Evolutionary conservation across 2,888 invertebrate species (phyloP), one percentile per base, ranked within the genome.

Genomic region (Scaptomyza parva): DNA sequence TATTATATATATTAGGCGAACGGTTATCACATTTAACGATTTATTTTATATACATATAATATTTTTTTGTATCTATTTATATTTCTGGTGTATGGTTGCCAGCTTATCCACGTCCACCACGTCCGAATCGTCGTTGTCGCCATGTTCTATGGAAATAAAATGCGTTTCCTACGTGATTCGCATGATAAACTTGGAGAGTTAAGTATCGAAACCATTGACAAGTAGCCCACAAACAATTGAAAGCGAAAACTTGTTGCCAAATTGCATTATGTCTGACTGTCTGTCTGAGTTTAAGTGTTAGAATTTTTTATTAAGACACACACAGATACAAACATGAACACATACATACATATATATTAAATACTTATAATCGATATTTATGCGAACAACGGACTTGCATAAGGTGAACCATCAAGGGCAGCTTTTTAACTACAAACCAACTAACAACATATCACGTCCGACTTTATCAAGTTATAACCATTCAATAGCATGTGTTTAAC

Each of bases 141-240:
- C 86, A 84, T 87, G 80, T 83, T 88, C 83, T 80, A 80, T 88
- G 86, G 64, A 84, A 84, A 76, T 86, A 76, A 86, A 86, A 84
- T 84, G 80, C 78, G 88, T 79, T 75, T 67, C 67, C 66, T 70
- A 84, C 84, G 84, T 84, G 84, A 71, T 53, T 33, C 26, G 84
- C 59, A 88, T 69, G 43, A 17, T 33, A 70, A 86, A 52, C 8
- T n/a, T n/a, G n/a, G n/a, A 14, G 35, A 7, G 14, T 2, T 24
- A 51, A 51, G 18, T 43, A 12, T 12, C 28, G 11, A 48, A 43
- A 20, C 72, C 71, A 70, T 77, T 57, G 53, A 63, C 47, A 47
- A 44, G 17, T 64, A 61, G 60, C 22, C 55, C 67, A 63, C 72
- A 60, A 60, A 52, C 82, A 68, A 85, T 78, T 85, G 82, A 87